phyloP scores from a whole-genome alignment of 1,140 invertebrate genomes.

The Pteromalus puparum region DNA sequence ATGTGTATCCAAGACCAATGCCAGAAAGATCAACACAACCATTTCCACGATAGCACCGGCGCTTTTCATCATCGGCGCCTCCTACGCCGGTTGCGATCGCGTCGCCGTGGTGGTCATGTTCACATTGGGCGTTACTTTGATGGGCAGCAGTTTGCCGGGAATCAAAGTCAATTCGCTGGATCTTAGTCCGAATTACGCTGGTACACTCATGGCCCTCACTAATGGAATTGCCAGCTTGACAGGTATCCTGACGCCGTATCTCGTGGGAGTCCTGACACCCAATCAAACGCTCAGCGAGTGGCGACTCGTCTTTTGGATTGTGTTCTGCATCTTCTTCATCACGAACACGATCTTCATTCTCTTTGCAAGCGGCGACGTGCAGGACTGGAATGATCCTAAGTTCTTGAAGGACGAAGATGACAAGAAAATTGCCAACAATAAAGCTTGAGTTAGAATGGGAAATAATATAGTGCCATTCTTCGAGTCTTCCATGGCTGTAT shows the following conservation, averaged over 20 bases:
- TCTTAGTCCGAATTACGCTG: constrained; percentile 88
- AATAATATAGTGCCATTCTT: too few species aligned
- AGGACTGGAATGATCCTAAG: constrained; percentile 81
- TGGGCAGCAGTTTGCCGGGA: constrained; percentile 76
- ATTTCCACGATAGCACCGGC: constrained; percentile 84
- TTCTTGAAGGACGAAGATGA: constrained; percentile 48
- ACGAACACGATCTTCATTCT: constrained; percentile 85
- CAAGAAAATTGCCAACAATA: constrained; percentile 11
- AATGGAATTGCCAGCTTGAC: constrained; percentile 89
- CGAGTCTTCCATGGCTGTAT: too few species aligned
- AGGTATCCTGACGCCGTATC: constrained; percentile 86
- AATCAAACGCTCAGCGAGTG: constrained; percentile 85
- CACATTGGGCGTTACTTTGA: constrained; percentile 82
- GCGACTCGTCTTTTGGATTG: constrained; percentile 89
- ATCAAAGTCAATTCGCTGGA: constrained; percentile 90
- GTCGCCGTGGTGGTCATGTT: constrained; percentile 80
- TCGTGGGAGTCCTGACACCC: constrained; percentile 86
- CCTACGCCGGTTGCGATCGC: constrained; percentile 86
- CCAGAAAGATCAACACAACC: constrained; percentile 84
- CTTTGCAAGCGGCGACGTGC: constrained; percentile 83
- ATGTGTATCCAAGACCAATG: constrained; percentile 78
- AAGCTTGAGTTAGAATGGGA: not conserved
- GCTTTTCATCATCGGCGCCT: constrained; percentile 86
- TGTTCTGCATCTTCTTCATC: constrained; percentile 83
- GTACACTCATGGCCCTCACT: constrained; percentile 89